Base-by-base conservation (phyloP, 1,140 invertebrate species). In the Tetramorium parvispinum region DNA sequence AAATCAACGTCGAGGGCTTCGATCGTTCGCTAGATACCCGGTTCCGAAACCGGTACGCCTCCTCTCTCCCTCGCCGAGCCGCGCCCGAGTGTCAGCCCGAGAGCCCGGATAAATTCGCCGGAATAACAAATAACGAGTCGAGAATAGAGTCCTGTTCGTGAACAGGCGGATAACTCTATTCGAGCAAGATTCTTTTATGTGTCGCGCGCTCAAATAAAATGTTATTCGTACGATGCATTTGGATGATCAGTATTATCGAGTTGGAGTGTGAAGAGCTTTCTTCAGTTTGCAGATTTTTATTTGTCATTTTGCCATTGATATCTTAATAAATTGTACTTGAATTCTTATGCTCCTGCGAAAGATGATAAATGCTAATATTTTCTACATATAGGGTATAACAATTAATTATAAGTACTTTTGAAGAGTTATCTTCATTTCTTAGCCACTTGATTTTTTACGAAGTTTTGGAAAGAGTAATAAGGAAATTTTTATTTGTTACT, bases 1-100 rank as follows among this genome's bases (percentile, higher is more conserved):
- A 91, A 91, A 90, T 91, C 89, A 91, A 88, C 65, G 86, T 77
- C 71, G 61, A 11, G 24, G 59, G 61, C 43, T 27, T 51, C 65
- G 86, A 85, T 85, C 86, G 79, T 32, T 21, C 46, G 73, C 85
- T 90, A 88, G 88, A 88, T 90, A 71, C 53, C 55, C 55, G 51
- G 21, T 32, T 18, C 32, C 57, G 32, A 68, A 88, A 83, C 79
- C 79, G 79, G 68, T 75, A 83, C 53, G 79, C n/a, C 68, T 71
- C 68, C 32, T 32, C 32, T 32, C 32, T 32, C 32, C 32, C 32
- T 73, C 71, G 43, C 82, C 3, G 46, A 57, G 55, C 77, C 53
- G 43, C 59, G 51, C 32, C 32, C 32, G 81, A 37, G 53, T 46
- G 37, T 24, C 43, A 24, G 37, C 66, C 59, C 40, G 53, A 32